A percentile compares a stretch with the other conserved stretches of the same genome.
Evolutionary conservation across 2,888 invertebrate species (phyloP).

Genomic region (Machimus atricapillus): DNA sequence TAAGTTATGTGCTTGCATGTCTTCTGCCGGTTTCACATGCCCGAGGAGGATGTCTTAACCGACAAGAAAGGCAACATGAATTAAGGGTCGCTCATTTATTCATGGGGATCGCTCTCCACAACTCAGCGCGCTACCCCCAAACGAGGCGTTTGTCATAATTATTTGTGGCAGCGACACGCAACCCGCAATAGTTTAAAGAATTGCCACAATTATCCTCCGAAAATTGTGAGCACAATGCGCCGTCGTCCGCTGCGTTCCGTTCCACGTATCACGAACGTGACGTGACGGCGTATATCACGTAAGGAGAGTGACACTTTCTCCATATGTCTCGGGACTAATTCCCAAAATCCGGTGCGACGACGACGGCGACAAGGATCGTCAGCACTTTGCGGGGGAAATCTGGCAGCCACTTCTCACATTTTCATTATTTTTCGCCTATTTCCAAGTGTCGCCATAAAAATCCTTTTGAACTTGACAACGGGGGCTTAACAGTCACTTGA

Average conservation of each 20-base stretch:
- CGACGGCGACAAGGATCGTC: not conserved
- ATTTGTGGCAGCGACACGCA: slow-evolving; percentile 34
- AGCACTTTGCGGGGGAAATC: not conserved
- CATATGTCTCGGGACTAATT: slow-evolving; percentile 6
- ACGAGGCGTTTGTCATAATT: slow-evolving; percentile 27
- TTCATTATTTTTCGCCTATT: slow-evolving; percentile 36
- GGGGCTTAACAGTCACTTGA: slow-evolving; percentile 38
- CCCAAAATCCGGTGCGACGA: not conserved
- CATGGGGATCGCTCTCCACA: slow-evolving; percentile 15
- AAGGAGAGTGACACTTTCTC: not conserved
- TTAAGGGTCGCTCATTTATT: slow-evolving; percentile 36
- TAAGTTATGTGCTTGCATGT: slow-evolving; percentile 38
- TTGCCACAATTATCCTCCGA: slow-evolving; percentile 7
- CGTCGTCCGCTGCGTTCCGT: not conserved
- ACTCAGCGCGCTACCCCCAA: not conserved
- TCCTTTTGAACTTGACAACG: slow-evolving; percentile 39
- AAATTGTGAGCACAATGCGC: not conserved
- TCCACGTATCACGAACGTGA: not conserved
- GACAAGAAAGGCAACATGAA: slow-evolving; percentile 21
- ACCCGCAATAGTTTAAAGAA: slow-evolving; percentile 22
- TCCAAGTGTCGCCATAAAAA: slow-evolving; percentile 38
- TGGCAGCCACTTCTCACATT: slow-evolving; percentile 21
- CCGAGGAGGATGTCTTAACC: slow-evolving; percentile 29
- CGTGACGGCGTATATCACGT: not conserved
- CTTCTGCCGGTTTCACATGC: slow-evolving; percentile 7